Base-by-base conservation (phyloP, 2,797 vertebrate genomes). In the Cuniculus paca region DNA sequence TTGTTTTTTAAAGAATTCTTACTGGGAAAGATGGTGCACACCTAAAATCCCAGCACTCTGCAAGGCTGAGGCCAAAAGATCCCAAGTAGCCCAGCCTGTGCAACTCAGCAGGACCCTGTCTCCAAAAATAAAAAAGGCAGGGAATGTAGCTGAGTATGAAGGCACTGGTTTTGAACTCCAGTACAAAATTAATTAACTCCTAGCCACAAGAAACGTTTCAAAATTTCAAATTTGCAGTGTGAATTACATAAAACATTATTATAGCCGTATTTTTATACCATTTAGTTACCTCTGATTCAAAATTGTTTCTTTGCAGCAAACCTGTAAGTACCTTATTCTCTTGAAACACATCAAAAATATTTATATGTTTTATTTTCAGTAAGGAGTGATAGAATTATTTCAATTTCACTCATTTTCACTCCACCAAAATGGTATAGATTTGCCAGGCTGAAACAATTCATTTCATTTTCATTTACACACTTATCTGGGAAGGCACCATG, bases 391-490 rank as follows among this genome's bases (percentile, higher is more conserved):
- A 95, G 90, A 98, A 98, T 98, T 98, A 98, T 97, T 98, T 98
- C 97, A 93, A 97, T 98, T 98, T 97, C 95, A 97, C 90, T 98
- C 92, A 97, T 98, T 98, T 98, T 98, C 90, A 96, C 72, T 96
- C 81, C 77, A 96, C 97, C 97, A 96, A 98, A 98, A 98, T 96
- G 95, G 97, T 96, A 98, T 0, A 97, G 97, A 98, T 98, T 98
- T 98, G 61, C 91, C 93, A 89, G 92, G 96, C n/a, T 97, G 96
- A 97, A 98, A 97, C 90, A 97, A 98, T 98, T 97, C 95, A 78
- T 98, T 98, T 98, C 96, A 95, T 93, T 98, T 98, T 98, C 97
- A 98, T 97, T 98, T 98, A 95, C 88, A 98, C 97, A 96, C 94
- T 98, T 98, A 98, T 75, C 96, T 97, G 65, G 58, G 93, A 98